Base-by-base conservation (phyloP, 1,140 invertebrate genomes). In the Drosophila ercepeae region DNA sequence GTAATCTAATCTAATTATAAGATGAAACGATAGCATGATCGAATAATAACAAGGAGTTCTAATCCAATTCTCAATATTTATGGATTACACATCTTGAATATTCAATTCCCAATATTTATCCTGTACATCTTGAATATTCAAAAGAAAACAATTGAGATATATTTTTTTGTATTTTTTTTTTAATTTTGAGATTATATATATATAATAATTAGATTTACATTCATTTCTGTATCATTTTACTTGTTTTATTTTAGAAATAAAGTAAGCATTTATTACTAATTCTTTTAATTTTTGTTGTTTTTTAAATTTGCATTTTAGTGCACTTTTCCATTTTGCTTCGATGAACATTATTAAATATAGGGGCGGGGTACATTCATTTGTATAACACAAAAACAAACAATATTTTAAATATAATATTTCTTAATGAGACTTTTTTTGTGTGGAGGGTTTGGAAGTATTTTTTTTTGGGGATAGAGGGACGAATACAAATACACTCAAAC, bases 211-310 rank as follows among this genome's bases (percentile, higher is more conserved):
- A 86, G 76, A 86, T 86, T 88, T 86, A 86, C 81, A 86, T 77
- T 88, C 68, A 88, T 88, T 88, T 88, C 63, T 70, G 78, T 63
- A 84, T 84, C 76, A 78, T 86, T 88, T 81, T 88, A 88, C 82
- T 88, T 88, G 82, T 88, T 86, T 88, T 88, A 88, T 88, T 88
- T 88, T 88, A 75, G 82, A 88, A 88, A 88, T 88, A 88, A 88
- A 88, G 82, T 88, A 88, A 88, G 82, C 82, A 88, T 88, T 86
- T 88, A 88, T 86, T 81, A 88, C 81, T 86, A 88, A 82, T 81
- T 75, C 27, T 67, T 58, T 74, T 46, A 54, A 41, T 76, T 58
- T 41, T 71, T 32, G 42, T 36, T 49, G 34, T 54, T 71, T 60
- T 74, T 83, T 77, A 65, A 58, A 82, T 74, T 64, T 88, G 82